Percentiles rank a stretch among this genome's conserved stretches.
Conservation (phyloP, 2,113 vertebrate genomes). For the Chionis minor region DNA sequence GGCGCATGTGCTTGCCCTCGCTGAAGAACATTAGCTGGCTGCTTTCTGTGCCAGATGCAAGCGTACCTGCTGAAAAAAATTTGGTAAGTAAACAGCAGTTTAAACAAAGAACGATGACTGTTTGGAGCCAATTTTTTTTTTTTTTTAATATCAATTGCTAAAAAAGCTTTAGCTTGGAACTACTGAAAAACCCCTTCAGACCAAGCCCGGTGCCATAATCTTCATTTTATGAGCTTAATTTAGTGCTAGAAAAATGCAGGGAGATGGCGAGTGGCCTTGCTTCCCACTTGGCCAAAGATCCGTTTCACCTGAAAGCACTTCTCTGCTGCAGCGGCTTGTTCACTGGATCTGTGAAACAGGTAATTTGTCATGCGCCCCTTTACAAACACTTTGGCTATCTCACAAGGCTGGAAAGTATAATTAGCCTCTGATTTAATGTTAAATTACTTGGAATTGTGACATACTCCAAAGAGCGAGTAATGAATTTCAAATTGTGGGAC, state of each 20-base stretch:
- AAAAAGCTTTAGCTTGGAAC: not conserved
- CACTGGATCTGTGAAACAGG: not conserved
- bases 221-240: not conserved
- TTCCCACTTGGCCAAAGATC: not conserved
- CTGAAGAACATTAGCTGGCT: not conserved
- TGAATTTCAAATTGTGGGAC: not conserved
- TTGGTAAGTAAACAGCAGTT: not conserved
- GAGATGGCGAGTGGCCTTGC: not conserved
- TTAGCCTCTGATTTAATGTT: not conserved
- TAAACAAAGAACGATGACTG: not conserved
- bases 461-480: not conserved
- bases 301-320: not conserved
- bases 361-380: not conserved
- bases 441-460: not conserved
- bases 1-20: not conserved
- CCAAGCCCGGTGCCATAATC: not conserved
- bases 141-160: not conserved
- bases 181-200: not conserved
- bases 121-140: not conserved
- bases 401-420: not conserved
- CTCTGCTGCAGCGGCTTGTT: not conserved
- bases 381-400: not conserved
- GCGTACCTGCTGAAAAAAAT: not conserved
- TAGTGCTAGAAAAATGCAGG: not conserved
- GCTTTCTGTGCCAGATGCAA: conserved; percentile 9